A percentile compares a stretch with the other conserved stretches of the same genome.
These are phyloP conservation scores for Sebastes umbrosus DNA, from an alignment of 2,797 vertebrate species.

Conservation along the genomic window DNA sequence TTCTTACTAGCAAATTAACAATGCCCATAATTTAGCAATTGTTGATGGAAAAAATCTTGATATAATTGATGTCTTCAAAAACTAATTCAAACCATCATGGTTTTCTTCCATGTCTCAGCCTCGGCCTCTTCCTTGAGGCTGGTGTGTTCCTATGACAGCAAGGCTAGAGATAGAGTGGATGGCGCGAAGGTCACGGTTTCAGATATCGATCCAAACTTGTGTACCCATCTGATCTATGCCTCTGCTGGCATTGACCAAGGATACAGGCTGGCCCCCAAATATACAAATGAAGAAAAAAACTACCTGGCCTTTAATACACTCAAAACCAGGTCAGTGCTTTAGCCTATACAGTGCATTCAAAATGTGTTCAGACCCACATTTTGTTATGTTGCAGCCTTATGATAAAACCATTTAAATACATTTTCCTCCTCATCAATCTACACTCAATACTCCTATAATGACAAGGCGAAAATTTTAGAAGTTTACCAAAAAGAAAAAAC, in stretches of 20 bases:
- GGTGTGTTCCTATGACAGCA: slow-evolving; percentile 83
- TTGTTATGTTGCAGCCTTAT: not conserved
- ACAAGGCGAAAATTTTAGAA: too few relatives aligned
- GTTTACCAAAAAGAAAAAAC: too few relatives aligned
- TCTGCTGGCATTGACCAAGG: slow-evolving; percentile 72
- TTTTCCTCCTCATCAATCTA: not conserved
- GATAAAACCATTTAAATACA: not conserved
- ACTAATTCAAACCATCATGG: not conserved
- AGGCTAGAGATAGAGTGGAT: slow-evolving; percentile 61
- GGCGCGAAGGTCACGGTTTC: slow-evolving; percentile 63
- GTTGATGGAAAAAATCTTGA: not conserved
- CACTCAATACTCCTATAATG: too few relatives aligned
- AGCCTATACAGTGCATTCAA: not conserved
- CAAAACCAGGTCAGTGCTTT: slow-evolving; percentile 68
- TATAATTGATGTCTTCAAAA: not conserved
- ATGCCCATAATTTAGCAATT: not conserved
- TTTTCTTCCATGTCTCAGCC: slow-evolving; percentile 31
- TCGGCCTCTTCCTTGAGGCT: slow-evolving; percentile 62
- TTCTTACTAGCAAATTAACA: too few relatives aligned
- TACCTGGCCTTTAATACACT: slow-evolving; percentile 77
- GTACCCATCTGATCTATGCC: slow-evolving; percentile 85
- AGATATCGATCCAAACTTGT: slow-evolving; percentile 80
- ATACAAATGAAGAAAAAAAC: slow-evolving; percentile 58
- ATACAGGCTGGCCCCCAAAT: slow-evolving; percentile 69
- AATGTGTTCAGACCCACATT: not conserved